These are phyloP conservation scores for Saturnia japonica DNA, from an alignment of 2,888 invertebrate genomes.

Conservation along the genomic window DNA sequence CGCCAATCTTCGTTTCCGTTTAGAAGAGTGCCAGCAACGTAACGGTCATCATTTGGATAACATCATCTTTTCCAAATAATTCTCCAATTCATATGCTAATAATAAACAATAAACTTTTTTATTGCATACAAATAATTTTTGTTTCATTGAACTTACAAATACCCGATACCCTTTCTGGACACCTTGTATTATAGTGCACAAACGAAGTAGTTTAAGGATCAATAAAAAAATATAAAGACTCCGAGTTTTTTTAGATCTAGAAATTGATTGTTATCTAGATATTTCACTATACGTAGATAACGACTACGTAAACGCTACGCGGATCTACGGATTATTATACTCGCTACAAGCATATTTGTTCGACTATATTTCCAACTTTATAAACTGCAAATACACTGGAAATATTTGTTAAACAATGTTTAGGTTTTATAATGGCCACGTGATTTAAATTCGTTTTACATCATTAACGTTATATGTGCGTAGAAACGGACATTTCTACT, in stretches of 20 bases:
- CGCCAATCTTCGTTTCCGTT: too few species aligned
- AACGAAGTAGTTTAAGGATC: not conserved
- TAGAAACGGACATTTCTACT: slow-evolving; percentile 13
- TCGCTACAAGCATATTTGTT: not conserved
- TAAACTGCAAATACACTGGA: not conserved
- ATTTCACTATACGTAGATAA: not conserved
- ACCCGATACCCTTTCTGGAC: too few species aligned
- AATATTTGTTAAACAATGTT: not conserved
- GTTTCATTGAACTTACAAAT: too few species aligned
- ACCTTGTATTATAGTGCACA: too few species aligned
- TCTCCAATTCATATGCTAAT: too few species aligned
- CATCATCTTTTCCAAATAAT: too few species aligned
- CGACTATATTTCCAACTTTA: not conserved
- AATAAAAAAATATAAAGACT: not conserved
- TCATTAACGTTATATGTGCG: slow-evolving; percentile 4
- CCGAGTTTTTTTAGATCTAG: not conserved
- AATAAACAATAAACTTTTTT: too few species aligned
- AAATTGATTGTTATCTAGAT: not conserved
- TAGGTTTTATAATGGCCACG: not conserved
- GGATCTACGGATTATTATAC: not conserved
- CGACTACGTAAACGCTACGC: not conserved
- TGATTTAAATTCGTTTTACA: slow-evolving; percentile 10
- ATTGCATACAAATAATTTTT: too few species aligned
- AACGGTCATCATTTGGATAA: too few species aligned
- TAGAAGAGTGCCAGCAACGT: too few species aligned